A percentile compares a stretch with the other conserved stretches of the same genome.
Conservation (phyloP, 1,140 invertebrate species). For the Microplitis demolitor region DNA sequence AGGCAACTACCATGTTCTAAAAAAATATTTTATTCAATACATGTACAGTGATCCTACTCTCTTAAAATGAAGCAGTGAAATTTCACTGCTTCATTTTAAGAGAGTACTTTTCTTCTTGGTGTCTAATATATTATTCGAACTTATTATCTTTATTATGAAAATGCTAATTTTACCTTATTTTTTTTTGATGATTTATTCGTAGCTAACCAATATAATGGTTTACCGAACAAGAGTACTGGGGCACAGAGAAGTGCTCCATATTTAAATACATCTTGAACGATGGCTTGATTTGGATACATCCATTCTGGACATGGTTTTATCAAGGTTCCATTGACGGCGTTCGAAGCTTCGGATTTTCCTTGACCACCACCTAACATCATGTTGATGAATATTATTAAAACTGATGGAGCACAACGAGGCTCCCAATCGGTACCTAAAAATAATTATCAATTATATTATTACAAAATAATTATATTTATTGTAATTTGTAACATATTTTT, state of each 20-base stretch:
- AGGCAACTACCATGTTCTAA: slow-evolving; percentile 47
- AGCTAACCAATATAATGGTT: slow-evolving; percentile 76
- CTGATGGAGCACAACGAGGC: slow-evolving; percentile 77
- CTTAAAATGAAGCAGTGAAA: too few species aligned
- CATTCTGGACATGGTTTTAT: slow-evolving; percentile 49
- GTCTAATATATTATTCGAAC: too few species aligned
- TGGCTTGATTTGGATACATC: slow-evolving; percentile 76
- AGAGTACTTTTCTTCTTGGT: too few species aligned
- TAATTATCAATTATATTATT: neutral
- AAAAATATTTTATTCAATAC: slow-evolving; percentile 32
- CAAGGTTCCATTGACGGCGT: neutral
- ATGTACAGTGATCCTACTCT: too few species aligned
- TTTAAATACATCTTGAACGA: slow-evolving; percentile 76
- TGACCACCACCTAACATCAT: slow-evolving; percentile 81
- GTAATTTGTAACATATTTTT: too few species aligned
- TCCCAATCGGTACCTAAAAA: slow-evolving; percentile 5
- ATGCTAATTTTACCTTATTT: slow-evolving; percentile 24
- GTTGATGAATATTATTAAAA: slow-evolving; percentile 90
- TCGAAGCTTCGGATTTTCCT: slow-evolving; percentile 36
- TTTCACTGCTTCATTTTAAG: too few species aligned
- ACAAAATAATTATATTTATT: neutral
- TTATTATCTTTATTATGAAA: too few species aligned
- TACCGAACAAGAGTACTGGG: slow-evolving; percentile 90
- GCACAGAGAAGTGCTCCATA: slow-evolving; percentile 81
- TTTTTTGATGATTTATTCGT: slow-evolving; percentile 31